These are phyloP conservation scores for Lamprotornis superbus DNA, from an alignment of 2,113 vertebrate species.

Conservation along the genomic window DNA sequence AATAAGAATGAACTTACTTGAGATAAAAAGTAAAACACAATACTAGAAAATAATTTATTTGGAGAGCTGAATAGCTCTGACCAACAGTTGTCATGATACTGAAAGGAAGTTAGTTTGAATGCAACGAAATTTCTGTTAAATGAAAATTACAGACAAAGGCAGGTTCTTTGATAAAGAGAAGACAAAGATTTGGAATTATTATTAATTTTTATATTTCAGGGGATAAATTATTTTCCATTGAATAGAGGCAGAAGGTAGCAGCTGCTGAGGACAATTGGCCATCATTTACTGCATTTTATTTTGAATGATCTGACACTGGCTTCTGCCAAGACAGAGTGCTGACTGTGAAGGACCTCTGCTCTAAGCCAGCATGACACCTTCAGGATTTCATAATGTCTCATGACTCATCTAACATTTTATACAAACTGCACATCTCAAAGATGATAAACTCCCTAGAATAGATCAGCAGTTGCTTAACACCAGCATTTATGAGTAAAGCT, in stretches of 20 bases:
- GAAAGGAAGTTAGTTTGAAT: not conserved
- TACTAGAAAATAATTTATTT: not conserved
- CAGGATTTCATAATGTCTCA: not conserved
- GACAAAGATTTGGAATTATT: not conserved
- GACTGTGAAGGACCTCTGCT: not conserved
- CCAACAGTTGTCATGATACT: not conserved
- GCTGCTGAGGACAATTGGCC: not conserved
- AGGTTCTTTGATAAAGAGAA: not conserved
- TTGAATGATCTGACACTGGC: not conserved
- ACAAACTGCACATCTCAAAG: not conserved
- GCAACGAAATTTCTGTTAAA: not conserved
- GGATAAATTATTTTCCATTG: not conserved
- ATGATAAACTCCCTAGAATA: not conserved
- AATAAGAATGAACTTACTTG: not conserved
- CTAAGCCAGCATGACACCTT: not conserved
- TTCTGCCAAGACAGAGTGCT: not conserved
- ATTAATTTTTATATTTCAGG: not conserved
- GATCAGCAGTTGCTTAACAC: not conserved
- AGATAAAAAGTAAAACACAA: not conserved
- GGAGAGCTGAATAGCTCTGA: not conserved
- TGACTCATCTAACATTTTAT: not conserved
- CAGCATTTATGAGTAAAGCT: not conserved
- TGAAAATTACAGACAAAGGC: not conserved
- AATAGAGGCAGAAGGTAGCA: not conserved
- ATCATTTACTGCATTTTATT: not conserved